phyloP scores from a whole-genome alignment of 2,888 invertebrate species.

The Theretra japonica region DNA sequence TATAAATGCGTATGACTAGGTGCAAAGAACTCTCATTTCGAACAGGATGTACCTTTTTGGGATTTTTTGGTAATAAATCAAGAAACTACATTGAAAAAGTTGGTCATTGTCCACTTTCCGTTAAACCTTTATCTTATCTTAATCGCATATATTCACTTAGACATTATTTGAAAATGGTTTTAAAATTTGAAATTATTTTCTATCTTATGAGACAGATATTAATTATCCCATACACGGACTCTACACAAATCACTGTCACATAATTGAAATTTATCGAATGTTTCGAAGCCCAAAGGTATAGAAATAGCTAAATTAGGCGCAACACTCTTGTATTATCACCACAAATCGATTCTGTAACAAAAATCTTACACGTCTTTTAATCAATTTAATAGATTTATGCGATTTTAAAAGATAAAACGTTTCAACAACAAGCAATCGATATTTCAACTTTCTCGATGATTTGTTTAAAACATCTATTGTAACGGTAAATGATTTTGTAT shows the following conservation, averaged over 20 bases:
- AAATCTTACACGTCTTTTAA: background rate
- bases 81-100: background rate
- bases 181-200: background rate
- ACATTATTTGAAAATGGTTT: background rate
- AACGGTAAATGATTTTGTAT: conserved; percentile 11
- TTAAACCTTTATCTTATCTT: conserved; percentile 15
- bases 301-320: conserved; percentile 1
- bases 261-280: background rate
- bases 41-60: background rate
- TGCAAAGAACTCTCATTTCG: too few relatives aligned
- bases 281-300: background rate
- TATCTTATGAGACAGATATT: background rate
- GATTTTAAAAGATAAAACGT: conserved; percentile 21
- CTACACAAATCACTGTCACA: background rate
- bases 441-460: conserved; percentile 3
- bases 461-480: conserved; percentile 2
- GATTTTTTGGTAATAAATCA: background rate
- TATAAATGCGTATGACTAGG: background rate
- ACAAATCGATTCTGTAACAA: conserved; percentile 5
- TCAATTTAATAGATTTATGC: conserved; percentile 15
- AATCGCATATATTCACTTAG: conserved; percentile 6
- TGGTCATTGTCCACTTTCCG: background rate
- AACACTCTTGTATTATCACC: conserved; percentile 11
- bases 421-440: conserved; percentile 16
- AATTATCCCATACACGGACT: background rate